phyloP scores from a whole-genome alignment of 2,113 vertebrate genomes.

The human region GRCh38 chr16:47721001-47721500 shows the following conservation, averaged over 20 bases:
- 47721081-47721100: neutral
- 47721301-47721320: neutral
- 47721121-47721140: neutral
- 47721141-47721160: accelerated
- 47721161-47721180: too few relatives aligned
- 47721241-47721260: neutral
- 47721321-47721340: neutral
- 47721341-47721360: neutral
- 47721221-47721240: neutral
- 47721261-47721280: neutral
- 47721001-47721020: neutral
- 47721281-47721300: neutral
- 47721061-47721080: neutral
- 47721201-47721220: neutral
- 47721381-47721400: neutral
- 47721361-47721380: neutral
- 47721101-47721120: neutral
- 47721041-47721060: neutral
- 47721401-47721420: neutral
- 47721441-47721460: neutral
- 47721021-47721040: neutral
- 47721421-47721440: neutral
- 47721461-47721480: neutral
- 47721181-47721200: neutral
- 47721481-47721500: neutral